Evolutionary conservation across 1,140 invertebrate species (phyloP).

Genomic region (Yoshiicerus persimilis): DNA sequence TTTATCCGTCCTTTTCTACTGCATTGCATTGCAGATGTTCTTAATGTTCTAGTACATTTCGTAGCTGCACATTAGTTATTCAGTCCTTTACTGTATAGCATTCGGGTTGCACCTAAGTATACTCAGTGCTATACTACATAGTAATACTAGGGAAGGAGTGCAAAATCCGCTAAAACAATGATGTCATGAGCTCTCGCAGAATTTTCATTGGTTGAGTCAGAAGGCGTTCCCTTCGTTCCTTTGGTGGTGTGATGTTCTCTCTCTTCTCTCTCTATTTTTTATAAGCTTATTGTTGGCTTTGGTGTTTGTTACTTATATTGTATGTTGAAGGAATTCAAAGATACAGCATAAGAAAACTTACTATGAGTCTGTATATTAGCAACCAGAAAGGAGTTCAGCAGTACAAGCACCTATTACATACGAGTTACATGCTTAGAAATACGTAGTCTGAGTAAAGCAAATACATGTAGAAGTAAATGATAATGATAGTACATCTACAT

Average conservation of each 20-base stretch:
- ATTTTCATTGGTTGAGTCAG: background rate
- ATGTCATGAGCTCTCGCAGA: background rate
- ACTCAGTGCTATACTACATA: background rate
- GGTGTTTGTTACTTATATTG: background rate
- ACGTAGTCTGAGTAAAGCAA: background rate
- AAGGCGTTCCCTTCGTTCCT: background rate
- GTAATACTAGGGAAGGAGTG: background rate
- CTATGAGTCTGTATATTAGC: background rate
- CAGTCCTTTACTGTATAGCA: background rate
- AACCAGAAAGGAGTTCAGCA: background rate
- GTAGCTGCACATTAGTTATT: background rate
- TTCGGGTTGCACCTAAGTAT: background rate
- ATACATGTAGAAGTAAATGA: background rate
- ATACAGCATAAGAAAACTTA: background rate
- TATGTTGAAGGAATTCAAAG: background rate
- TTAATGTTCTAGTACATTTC: background rate
- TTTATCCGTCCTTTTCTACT: background rate
- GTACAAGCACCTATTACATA: too few relatives aligned
- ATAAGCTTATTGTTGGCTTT: background rate
- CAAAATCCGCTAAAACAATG: constrained; percentile 10
- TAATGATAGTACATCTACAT: background rate
- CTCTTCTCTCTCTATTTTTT: background rate
- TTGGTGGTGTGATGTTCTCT: constrained; percentile 5
- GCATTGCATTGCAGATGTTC: background rate
- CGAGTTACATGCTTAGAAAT: background rate